phyloP scores from a whole-genome alignment of 2,888 invertebrate genomes.

The Brachyptera risi region DNA sequence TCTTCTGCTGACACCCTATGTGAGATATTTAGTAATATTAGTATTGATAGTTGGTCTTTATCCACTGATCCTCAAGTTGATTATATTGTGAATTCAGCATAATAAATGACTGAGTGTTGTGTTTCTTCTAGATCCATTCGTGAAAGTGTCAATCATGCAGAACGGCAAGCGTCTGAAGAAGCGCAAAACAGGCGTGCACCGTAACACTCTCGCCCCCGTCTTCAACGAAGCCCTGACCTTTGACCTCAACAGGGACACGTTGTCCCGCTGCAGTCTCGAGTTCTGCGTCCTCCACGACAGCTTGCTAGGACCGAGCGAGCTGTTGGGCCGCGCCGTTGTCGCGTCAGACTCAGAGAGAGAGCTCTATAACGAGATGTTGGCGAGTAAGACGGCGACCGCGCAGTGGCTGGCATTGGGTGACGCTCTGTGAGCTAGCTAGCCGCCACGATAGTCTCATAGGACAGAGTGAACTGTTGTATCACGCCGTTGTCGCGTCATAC shows the following conservation, averaged over 20 bases:
- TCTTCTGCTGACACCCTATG: no score
- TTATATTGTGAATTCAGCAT: no score
- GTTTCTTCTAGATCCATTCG: slow-evolving; percentile 47
- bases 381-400: slow-evolving; percentile 54
- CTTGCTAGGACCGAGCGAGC: slow-evolving; percentile 55
- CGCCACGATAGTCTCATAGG: no score
- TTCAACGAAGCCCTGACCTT: slow-evolving; percentile 54
- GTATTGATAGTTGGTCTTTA: no score
- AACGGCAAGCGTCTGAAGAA: slow-evolving; percentile 49
- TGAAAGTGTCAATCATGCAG: slow-evolving; percentile 48
- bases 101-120: neutral
- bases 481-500: no score
- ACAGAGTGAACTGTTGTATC: no score
- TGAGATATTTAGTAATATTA: no score
- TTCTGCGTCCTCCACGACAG: slow-evolving; percentile 59
- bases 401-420: slow-evolving; percentile 56
- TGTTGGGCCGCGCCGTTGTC: slow-evolving; percentile 52
- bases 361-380: slow-evolving; percentile 54
- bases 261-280: slow-evolving; percentile 54
- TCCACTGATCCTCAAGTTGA: no score
- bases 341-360: slow-evolving; percentile 49
- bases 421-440: slow-evolving; percentile 22
- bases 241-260: slow-evolving; percentile 47
- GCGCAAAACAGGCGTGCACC: slow-evolving; percentile 49
- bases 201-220: slow-evolving; percentile 48